phyloP scores from a whole-genome alignment of 2,113 vertebrate species.

The Columba janthina region DNA sequence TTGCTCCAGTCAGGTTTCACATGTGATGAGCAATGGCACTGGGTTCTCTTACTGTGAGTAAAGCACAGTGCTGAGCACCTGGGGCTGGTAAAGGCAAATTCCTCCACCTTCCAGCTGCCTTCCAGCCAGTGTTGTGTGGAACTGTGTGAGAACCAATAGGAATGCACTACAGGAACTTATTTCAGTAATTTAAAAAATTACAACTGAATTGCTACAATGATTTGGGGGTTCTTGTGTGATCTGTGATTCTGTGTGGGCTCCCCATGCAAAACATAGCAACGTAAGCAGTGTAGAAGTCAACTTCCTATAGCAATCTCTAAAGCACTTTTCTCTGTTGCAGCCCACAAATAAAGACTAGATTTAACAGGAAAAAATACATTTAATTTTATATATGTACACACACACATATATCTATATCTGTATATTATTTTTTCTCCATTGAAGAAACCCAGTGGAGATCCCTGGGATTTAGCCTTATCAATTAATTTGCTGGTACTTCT shows the following conservation, averaged over 20 bases:
- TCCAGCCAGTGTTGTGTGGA: background rate
- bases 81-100: background rate
- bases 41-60: background rate
- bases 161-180: background rate
- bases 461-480: background rate
- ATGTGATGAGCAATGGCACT: too few species aligned
- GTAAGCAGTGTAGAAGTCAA: background rate
- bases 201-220: background rate
- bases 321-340: background rate
- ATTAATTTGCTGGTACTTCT: background rate
- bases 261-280: background rate
- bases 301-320: background rate
- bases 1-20: background rate
- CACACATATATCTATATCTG: too few species aligned
- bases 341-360: background rate
- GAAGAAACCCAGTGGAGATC: background rate
- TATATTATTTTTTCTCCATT: background rate
- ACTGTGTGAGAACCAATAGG: background rate
- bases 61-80: background rate
- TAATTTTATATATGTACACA: too few species aligned
- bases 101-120: background rate
- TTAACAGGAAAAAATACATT: background rate
- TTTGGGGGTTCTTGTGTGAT: background rate
- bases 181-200: background rate
- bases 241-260: background rate